Conservation (phyloP, 2,113 vertebrate genomes). For the Lampris megalopsis region DNA sequence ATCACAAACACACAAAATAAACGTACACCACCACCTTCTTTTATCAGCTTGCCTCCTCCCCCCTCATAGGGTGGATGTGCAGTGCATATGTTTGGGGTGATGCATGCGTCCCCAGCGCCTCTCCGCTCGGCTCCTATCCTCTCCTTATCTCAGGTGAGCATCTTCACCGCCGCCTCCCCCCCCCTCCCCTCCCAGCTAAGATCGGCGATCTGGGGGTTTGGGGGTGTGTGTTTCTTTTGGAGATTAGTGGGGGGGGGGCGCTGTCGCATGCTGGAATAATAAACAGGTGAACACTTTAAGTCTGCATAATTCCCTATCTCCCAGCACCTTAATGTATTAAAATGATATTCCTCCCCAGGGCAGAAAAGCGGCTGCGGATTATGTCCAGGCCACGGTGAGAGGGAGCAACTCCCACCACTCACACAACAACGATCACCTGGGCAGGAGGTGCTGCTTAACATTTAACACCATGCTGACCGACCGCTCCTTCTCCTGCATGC, state of each 20-base stretch:
- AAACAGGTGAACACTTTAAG: constrained; percentile 81
- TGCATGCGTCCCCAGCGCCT: constrained; percentile 47
- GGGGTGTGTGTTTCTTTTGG: constrained; percentile 73
- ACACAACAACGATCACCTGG: constrained; percentile 69
- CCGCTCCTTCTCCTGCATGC: constrained; percentile 31
- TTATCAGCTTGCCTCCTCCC: constrained; percentile 23
- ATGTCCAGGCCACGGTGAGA: constrained; percentile 75
- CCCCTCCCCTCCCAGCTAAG: constrained; percentile 68
- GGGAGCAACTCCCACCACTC: constrained; percentile 72
- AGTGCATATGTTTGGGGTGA: constrained; percentile 58
- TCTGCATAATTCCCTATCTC: constrained; percentile 81
- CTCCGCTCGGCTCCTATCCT: constrained; percentile 46
- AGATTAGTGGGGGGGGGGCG: constrained; percentile 79
- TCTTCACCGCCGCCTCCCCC: constrained; percentile 70
- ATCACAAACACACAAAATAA: constrained; percentile 17
- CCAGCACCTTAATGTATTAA: constrained; percentile 77
- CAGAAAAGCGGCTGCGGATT: constrained; percentile 78
- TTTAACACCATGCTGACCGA: constrained; percentile 56
- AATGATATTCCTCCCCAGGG: constrained; percentile 78
- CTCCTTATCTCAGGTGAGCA: constrained; percentile 81
- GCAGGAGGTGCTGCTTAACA: constrained; percentile 37
- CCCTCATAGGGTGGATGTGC: constrained; percentile 19
- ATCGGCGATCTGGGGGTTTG: constrained; percentile 78
- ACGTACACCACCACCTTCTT: constrained; percentile 25
- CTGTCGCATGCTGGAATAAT: constrained; percentile 80